phyloP scores from a whole-genome alignment of 2,113 vertebrate genomes.

The Nothocercus nigrocapillus region DNA sequence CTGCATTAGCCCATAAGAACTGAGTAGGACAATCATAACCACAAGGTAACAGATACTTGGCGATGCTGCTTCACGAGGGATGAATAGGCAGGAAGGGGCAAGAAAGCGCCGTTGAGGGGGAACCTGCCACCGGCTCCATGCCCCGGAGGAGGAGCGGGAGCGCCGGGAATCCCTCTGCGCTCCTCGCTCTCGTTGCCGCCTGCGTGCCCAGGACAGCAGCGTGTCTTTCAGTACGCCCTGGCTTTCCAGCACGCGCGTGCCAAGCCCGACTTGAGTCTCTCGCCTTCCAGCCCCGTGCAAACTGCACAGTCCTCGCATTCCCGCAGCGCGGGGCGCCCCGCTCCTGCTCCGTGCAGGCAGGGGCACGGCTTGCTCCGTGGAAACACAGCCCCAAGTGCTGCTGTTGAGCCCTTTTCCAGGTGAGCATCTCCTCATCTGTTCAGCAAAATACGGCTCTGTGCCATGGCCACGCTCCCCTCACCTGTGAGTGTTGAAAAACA shows the following conservation, averaged over 20 bases:
- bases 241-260: constrained; percentile 30
- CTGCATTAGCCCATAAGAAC: background rate
- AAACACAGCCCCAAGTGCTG: background rate
- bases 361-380: constrained; percentile 29
- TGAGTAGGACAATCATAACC: background rate
- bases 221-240: constrained; percentile 59
- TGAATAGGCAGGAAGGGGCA: background rate
- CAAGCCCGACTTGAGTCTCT: constrained; percentile 72
- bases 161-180: background rate
- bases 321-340: background rate
- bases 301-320: constrained; percentile 71
- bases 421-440: background rate
- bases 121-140: background rate
- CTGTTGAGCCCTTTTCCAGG: background rate
- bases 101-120: background rate
- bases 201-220: background rate
- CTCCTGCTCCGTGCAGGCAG: constrained; percentile 48
- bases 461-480: accelerated
- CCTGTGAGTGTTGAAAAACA: background rate
- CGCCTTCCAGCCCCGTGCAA: constrained; percentile 68
- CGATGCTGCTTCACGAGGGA: background rate
- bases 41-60: background rate
- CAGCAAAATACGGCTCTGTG: background rate
- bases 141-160: background rate
- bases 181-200: background rate